Conservation (phyloP, 37 sponge, comb jelly and placozoan species). For the Spongia lamella region DNA sequence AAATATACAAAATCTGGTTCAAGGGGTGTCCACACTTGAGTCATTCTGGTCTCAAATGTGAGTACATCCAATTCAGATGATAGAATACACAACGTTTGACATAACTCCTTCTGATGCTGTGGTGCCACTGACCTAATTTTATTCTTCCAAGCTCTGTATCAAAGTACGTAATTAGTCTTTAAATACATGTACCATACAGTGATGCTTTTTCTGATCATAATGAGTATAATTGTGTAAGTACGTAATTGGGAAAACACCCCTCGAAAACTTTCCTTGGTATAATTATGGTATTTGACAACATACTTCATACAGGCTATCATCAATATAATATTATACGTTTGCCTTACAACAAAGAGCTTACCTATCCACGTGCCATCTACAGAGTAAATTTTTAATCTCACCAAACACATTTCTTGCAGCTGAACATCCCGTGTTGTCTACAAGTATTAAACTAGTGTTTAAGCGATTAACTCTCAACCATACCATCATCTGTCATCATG, state of each 20-base stretch:
- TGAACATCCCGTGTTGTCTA: slow-evolving; percentile 32
- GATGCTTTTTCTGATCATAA: no score
- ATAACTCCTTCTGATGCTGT: slow-evolving; percentile 10
- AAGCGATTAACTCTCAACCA: neutral
- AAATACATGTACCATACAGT: no score
- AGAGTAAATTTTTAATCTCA: slow-evolving; percentile 15
- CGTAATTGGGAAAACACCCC: no score
- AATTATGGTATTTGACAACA: no score
- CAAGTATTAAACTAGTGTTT: neutral
- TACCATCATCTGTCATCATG: slow-evolving; percentile 32
- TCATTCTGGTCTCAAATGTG: neutral
- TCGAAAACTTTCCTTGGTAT: no score
- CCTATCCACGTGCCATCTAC: slow-evolving; percentile 31
- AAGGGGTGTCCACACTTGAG: slow-evolving; percentile 8
- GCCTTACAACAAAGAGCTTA: neutral
- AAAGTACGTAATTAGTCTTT: no score
- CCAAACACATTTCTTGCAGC: slow-evolving; percentile 25
- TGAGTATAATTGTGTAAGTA: no score
- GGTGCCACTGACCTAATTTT: slow-evolving; percentile 13
- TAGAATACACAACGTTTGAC: slow-evolving; percentile 4
- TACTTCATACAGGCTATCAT: no score
- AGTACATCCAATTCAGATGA: neutral
- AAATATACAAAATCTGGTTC: slow-evolving; percentile 28
- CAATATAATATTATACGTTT: neutral
- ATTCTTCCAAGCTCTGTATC: slow-evolving; percentile 24